These are phyloP conservation scores for Gryllus longicercus DNA, from an alignment of 2,888 invertebrate species.

Conservation along the genomic window DNA sequence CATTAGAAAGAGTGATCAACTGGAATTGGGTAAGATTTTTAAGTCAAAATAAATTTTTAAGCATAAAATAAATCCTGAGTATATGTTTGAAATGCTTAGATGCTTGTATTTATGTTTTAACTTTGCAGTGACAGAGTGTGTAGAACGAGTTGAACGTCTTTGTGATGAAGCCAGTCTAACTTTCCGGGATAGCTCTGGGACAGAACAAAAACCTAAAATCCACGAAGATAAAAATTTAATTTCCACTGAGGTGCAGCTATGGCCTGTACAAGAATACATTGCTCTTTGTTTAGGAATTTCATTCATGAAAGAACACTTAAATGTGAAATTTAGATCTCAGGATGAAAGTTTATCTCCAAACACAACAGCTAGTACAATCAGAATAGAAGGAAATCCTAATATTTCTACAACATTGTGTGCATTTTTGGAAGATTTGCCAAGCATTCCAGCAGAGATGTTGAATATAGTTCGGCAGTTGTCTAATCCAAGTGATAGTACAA, in stretches of 20 bases:
- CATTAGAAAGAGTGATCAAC: neutral
- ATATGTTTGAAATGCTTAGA: too few species aligned
- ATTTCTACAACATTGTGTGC: neutral
- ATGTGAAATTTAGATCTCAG: neutral
- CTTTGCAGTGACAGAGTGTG: neutral
- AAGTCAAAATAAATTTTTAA: neutral
- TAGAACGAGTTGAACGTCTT: neutral
- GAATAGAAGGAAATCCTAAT: neutral
- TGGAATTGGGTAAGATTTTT: neutral
- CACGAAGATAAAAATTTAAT: neutral
- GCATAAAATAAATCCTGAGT: too few species aligned
- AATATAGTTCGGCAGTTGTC: neutral
- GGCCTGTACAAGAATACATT: conserved; percentile 58
- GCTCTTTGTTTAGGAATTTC: neutral
- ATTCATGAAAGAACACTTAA: neutral
- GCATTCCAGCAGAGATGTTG: neutral
- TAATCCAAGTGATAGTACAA: neutral
- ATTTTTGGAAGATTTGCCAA: neutral
- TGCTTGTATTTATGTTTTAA: neutral
- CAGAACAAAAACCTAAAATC: too few species aligned
- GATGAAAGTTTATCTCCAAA: neutral
- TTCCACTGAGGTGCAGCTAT: conserved; percentile 47
- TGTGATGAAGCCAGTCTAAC: neutral
- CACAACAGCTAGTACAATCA: neutral
- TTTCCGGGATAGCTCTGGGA: neutral